Evolutionary conservation across 1,140 invertebrate species (phyloP).

Genomic region (Sinonovacula constricta): DNA sequence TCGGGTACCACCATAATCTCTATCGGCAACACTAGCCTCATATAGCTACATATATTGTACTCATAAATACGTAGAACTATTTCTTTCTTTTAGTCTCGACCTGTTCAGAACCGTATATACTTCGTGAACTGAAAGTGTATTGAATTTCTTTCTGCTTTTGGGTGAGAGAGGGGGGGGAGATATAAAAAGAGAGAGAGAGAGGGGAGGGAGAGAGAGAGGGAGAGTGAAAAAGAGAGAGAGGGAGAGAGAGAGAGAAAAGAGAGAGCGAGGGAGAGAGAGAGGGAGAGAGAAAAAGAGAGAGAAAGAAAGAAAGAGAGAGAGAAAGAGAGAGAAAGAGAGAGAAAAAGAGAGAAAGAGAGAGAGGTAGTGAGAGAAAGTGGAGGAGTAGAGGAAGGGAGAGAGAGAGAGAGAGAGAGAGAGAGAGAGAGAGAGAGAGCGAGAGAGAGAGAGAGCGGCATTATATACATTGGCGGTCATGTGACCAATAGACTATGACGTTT

Average conservation of each 20-base stretch:
- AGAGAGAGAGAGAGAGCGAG: neutral
- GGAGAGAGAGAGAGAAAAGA: neutral
- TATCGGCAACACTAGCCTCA: too few species aligned
- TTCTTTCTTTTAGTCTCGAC: too few species aligned
- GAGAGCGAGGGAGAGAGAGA: neutral
- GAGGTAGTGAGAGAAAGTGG: neutral
- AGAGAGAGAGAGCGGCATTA: slow-evolving; percentile 12
- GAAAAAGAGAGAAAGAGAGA: neutral
- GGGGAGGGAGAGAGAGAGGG: neutral
- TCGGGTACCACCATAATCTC: too few species aligned
- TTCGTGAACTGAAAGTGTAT: too few species aligned
- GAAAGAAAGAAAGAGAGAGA: neutral
- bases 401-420: slow-evolving; percentile 22
- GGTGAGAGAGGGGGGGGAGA: neutral
- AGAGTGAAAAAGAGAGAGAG: neutral
- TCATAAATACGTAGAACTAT: too few species aligned
- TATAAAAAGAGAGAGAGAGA: neutral
- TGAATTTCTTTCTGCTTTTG: too few species aligned
- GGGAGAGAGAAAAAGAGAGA: neutral
- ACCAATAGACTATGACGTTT: too few species aligned
- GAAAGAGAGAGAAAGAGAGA: neutral
- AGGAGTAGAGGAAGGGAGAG: neutral
- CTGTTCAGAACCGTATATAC: too few species aligned
- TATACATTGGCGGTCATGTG: too few species aligned
- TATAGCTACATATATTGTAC: too few species aligned